These are phyloP conservation scores for Ptychadena robeensis DNA, from an alignment of 2,797 vertebrate genomes.

Conservation along the genomic window DNA sequence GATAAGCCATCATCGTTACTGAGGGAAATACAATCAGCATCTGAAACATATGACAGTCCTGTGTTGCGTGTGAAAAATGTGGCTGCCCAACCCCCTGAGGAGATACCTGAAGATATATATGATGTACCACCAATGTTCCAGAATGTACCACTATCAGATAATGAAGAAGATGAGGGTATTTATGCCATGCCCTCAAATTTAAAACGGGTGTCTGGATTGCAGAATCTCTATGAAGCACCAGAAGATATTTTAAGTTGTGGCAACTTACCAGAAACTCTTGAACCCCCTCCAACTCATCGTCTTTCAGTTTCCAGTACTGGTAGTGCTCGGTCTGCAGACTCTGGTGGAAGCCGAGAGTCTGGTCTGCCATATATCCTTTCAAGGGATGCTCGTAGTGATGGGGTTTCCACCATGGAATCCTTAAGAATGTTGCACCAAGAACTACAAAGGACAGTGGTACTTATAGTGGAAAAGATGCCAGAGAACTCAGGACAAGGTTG, in stretches of 20 bases:
- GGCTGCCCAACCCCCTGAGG: slow-evolving; percentile 18
- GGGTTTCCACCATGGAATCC: slow-evolving; percentile 36
- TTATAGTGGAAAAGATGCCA: slow-evolving; percentile 1
- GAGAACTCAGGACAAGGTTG: slow-evolving; percentile 3
- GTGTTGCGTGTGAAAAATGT: slow-evolving; percentile 63
- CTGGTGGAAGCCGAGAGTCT: slow-evolving; percentile 57
- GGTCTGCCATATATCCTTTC: slow-evolving; percentile 17
- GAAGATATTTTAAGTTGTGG: slow-evolving; percentile 68
- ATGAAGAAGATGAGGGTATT: slow-evolving; percentile 67
- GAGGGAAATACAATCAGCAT: slow-evolving; percentile 62
- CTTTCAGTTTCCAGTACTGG: slow-evolving; percentile 77
- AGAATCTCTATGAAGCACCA: slow-evolving; percentile 65
- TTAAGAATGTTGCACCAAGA: slow-evolving; percentile 63
- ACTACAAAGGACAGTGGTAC: slow-evolving; percentile 50
- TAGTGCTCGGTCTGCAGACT: slow-evolving; percentile 64
- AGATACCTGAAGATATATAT: slow-evolving; percentile 68
- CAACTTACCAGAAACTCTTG: slow-evolving; percentile 29
- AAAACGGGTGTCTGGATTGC: slow-evolving; percentile 72
- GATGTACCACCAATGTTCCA: slow-evolving; percentile 69
- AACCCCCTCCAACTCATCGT: slow-evolving; percentile 71
- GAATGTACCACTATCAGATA: slow-evolving; percentile 52
- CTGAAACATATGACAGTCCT: slow-evolving; percentile 70
- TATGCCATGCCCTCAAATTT: slow-evolving; percentile 71
- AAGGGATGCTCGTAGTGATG: slow-evolving; percentile 48
- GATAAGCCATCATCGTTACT: slow-evolving; percentile 81